phyloP scores from a whole-genome alignment of 2,888 invertebrate genomes.

The Rutpela maculata region DNA sequence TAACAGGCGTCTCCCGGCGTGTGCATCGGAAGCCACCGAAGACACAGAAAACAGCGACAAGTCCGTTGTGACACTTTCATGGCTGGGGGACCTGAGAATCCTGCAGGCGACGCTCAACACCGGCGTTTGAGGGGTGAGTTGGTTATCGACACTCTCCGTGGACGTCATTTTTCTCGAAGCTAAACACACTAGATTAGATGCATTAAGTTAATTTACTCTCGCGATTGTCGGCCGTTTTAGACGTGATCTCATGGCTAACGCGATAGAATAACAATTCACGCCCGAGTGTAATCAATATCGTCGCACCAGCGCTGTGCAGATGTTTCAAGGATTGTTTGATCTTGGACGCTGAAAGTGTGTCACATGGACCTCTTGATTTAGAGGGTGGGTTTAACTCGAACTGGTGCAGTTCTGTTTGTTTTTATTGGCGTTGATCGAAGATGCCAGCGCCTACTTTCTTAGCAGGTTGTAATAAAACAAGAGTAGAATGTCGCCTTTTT shows the following conservation, averaged over 20 bases:
- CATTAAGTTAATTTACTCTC: slow-evolving; percentile 12
- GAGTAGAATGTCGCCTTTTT: slow-evolving; percentile 3
- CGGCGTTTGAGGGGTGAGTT: slow-evolving; percentile 72
- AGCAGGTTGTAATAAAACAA: not conserved
- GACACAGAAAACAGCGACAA: slow-evolving; percentile 85
- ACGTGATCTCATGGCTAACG: slow-evolving; percentile 37
- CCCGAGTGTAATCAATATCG: slow-evolving; percentile 59
- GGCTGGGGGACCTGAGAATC: slow-evolving; percentile 86
- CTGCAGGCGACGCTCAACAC: slow-evolving; percentile 77
- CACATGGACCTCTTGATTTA: slow-evolving; percentile 25
- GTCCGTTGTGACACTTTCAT: slow-evolving; percentile 90
- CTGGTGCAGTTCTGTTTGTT: slow-evolving; percentile 9
- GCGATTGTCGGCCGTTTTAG: slow-evolving; percentile 23
- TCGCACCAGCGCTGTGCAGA: slow-evolving; percentile 56
- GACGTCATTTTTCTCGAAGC: slow-evolving; percentile 44
- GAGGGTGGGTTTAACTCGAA: slow-evolving; percentile 3
- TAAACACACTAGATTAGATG: slow-evolving; percentile 30
- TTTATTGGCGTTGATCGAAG: not conserved
- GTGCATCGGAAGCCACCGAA: slow-evolving; percentile 77
- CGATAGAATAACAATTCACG: slow-evolving; percentile 49
- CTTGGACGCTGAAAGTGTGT: slow-evolving; percentile 41
- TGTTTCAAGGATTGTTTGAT: slow-evolving; percentile 51
- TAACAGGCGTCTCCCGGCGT: slow-evolving; percentile 72
- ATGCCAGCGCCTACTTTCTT: not conserved
- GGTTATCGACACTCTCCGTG: slow-evolving; percentile 44